These are phyloP conservation scores for Malaclemys terrapin DNA, from an alignment of 2,113 vertebrate species.

Conservation along the genomic window DNA sequence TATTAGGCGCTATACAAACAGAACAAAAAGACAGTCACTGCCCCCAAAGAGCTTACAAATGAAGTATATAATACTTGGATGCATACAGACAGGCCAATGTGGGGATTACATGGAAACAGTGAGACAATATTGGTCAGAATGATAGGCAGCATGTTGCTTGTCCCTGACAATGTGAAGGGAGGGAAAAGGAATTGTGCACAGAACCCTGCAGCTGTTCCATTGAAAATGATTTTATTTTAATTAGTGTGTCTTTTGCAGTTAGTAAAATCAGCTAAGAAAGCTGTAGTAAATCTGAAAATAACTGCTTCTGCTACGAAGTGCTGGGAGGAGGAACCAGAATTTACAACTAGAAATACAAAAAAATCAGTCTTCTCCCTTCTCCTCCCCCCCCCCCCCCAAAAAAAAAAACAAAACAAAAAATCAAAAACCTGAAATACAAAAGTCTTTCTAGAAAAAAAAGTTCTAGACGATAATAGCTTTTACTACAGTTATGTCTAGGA, in stretches of 20 bases:
- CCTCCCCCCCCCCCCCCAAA: too few species aligned
- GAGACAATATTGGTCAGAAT: not conserved
- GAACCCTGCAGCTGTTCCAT: not conserved
- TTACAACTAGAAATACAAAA: not conserved
- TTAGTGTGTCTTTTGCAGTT: not conserved
- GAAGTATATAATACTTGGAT: not conserved
- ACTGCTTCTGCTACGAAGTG: not conserved
- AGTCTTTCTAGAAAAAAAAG: too few species aligned
- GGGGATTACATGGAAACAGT: not conserved
- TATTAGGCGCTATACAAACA: not conserved
- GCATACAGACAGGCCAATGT: not conserved
- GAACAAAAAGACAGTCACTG: not conserved
- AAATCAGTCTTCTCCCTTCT: not conserved
- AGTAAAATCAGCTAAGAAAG: not conserved
- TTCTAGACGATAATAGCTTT: not conserved
- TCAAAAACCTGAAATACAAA: too few species aligned
- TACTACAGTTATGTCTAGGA: not conserved
- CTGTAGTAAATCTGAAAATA: not conserved
- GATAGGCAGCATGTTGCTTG: not conserved
- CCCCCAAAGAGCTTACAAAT: not conserved
- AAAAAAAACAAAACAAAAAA: too few species aligned
- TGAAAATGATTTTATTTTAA: not conserved
- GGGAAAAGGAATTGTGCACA: not conserved
- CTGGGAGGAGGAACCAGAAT: not conserved
- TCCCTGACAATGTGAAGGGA: not conserved